phyloP scores from a whole-genome alignment of 2,888 invertebrate species.

The Belgica antarctica region DNA sequence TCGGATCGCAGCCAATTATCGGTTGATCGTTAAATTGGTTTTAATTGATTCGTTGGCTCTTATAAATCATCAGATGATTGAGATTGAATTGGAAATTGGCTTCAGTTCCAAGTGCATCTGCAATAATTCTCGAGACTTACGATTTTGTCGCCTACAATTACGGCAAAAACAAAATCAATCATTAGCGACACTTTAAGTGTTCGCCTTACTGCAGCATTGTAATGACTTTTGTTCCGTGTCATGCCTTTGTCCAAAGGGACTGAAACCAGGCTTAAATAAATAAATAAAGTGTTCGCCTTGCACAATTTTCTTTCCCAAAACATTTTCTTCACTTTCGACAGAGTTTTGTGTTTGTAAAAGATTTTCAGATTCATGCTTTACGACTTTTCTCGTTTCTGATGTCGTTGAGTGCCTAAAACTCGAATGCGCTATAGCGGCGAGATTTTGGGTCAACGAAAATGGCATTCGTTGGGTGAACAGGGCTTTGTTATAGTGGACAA shows the following conservation, averaged over 20 bases:
- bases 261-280: no score
- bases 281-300: no score
- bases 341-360: slow-evolving; percentile 9
- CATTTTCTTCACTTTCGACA: neutral
- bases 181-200: slow-evolving; percentile 10
- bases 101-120: neutral
- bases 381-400: slow-evolving; percentile 7
- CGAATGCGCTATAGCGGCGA: no score
- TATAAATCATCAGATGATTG: neutral
- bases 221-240: no score
- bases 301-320: slow-evolving; percentile 5
- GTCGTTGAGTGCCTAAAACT: no score
- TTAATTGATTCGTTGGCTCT: slow-evolving; percentile 2
- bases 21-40: neutral
- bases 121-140: neutral
- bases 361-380: slow-evolving; percentile 12
- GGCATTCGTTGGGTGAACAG: no score
- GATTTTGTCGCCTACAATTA: no score
- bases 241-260: no score
- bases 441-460: no score
- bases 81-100: neutral
- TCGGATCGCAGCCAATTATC: neutral
- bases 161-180: slow-evolving; percentile 4
- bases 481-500: no score
- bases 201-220: no score